These are phyloP conservation scores for Nasonia longicornis DNA, from an alignment of 1,140 invertebrate species.

Conservation along the genomic window DNA sequence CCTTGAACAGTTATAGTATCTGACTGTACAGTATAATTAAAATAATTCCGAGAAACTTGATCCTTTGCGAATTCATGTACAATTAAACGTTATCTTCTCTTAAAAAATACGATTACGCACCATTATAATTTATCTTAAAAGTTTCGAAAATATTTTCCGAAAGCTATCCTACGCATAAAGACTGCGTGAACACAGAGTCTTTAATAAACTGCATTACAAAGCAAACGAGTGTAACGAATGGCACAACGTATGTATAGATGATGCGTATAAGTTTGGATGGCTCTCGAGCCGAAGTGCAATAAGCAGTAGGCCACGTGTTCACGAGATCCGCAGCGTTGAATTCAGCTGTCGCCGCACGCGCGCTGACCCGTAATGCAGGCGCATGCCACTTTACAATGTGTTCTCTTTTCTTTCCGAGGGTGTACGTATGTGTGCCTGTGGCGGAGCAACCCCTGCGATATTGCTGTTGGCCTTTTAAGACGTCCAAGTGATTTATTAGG, in stretches of 20 bases:
- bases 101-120: no score
- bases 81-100: no score
- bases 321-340: not conserved
- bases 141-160: not conserved
- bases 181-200: not conserved
- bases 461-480: constrained; percentile 26
- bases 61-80: no score
- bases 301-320: constrained; percentile 23
- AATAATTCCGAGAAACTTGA: no score
- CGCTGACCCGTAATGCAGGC: not conserved
- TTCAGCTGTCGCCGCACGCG: constrained; percentile 5
- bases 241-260: not conserved
- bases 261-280: constrained; percentile 20
- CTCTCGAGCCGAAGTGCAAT: constrained; percentile 4
- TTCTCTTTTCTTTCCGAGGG: constrained; percentile 11
- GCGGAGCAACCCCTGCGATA: constrained; percentile 2
- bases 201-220: not conserved
- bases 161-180: no score
- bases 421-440: not conserved
- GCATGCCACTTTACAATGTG: constrained; percentile 15
- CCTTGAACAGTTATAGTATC: no score
- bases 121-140: not conserved
- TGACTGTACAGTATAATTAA: no score
- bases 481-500: constrained; percentile 32
- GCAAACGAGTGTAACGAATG: not conserved